Base-by-base conservation (phyloP, 2,113 vertebrate species). In the Todiramphus saurophagus region DNA sequence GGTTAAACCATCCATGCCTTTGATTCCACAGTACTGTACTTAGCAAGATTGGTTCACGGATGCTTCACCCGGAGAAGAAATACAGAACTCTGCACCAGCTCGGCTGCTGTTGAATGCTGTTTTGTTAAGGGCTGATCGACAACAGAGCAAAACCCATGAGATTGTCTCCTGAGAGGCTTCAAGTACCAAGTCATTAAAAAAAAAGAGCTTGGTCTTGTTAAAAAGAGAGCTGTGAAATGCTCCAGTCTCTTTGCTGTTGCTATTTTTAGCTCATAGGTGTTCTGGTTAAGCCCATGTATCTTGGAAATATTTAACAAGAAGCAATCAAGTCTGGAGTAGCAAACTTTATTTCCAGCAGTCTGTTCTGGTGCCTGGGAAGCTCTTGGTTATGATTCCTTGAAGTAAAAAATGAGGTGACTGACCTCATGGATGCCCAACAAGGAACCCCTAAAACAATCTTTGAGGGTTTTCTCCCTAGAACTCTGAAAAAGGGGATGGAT, bases 1-100 rank as follows among this genome's bases (percentile, higher is more conserved):
- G 37, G 1, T 19, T 28, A 35, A 86, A 63, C 12, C 56, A 60
- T 2, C 19, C 46, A 9, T 8, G 3, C 16, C 30, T 46, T 11
- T 8, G 4, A 1, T 27, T 70, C 48, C 60, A n/a, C 1, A 0
- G 5, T 3, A 11, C 63, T 21, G 19, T 4, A 25, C n/a, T 21
- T 11, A 11, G 12, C 43, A 60, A 58, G 28, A 75, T 28, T 25
- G 6, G 9, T 18, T 74, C 48, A 17, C 5, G 8, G 3, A 4
- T 2, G 7, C 23, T 77, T 69, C 70, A 51, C 27, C 15, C 56
- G 8, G 43, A 16, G 66, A 0, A 1, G 39, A 60, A 39, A 59
- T 14, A 37, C 35, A 31, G 75, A 81, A 13, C 44, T 35, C 12
- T 1, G 4, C 0, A 3, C 19, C 50, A 33, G 23, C 41, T 62